Evolutionary conservation across 2,888 invertebrate genomes (phyloP).

Genomic region (Papilio demoleus): DNA sequence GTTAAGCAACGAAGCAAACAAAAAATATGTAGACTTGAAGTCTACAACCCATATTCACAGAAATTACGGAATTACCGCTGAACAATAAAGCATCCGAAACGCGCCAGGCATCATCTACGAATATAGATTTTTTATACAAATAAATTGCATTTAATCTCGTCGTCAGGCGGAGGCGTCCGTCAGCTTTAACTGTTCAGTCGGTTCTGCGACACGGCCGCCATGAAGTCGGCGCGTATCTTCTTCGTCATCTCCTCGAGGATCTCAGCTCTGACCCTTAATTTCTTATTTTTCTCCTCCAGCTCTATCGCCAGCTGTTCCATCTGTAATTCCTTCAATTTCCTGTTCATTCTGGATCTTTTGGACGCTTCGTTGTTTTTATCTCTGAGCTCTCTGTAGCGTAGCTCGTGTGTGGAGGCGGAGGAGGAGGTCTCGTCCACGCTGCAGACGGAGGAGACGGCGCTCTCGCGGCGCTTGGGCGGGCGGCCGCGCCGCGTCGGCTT

Average conservation of each 20-base stretch:
- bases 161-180: neutral
- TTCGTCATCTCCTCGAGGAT: slow-evolving; percentile 87
- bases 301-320: slow-evolving; percentile 81
- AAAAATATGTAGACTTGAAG: slow-evolving; percentile 20
- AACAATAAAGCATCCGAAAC: slow-evolving; percentile 41
- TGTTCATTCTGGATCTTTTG: slow-evolving; percentile 88
- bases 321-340: slow-evolving; percentile 84
- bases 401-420: slow-evolving; percentile 70
- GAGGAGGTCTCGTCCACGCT: slow-evolving; percentile 75
- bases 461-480: slow-evolving; percentile 81
- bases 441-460: slow-evolving; percentile 72
- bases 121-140: slow-evolving; percentile 50
- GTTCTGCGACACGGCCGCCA: slow-evolving; percentile 85
- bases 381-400: slow-evolving; percentile 86
- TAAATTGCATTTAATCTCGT: slow-evolving; percentile 34
- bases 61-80: slow-evolving; percentile 27
- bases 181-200: slow-evolving; percentile 51
- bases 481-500: slow-evolving; percentile 78
- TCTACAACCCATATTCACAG: slow-evolving; percentile 39
- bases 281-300: slow-evolving; percentile 85
- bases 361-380: slow-evolving; percentile 92
- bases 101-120: slow-evolving; percentile 52
- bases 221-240: slow-evolving; percentile 85
- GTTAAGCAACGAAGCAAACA: slow-evolving; percentile 35
- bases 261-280: slow-evolving; percentile 85